These are phyloP conservation scores for Bos indicus DNA, from an alignment of 2,113 vertebrate genomes.

Conservation along the genomic window DNA sequence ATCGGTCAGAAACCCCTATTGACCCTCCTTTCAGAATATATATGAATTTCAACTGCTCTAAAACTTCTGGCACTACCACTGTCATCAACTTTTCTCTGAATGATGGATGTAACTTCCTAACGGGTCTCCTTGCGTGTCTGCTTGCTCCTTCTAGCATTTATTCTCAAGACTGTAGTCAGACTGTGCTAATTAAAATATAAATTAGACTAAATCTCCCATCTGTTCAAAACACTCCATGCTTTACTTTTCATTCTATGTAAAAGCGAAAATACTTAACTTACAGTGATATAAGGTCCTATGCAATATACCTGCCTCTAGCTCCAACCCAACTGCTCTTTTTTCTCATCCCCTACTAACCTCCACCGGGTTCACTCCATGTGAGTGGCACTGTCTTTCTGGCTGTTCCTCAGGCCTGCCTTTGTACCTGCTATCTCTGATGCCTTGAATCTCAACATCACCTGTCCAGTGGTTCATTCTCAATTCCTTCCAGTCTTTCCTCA, in stretches of 20 bases:
- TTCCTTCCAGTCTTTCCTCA: not conserved
- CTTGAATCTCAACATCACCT: too few species aligned
- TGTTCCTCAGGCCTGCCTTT: not conserved
- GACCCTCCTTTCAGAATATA: not conserved
- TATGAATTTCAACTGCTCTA: not conserved
- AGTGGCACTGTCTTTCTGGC: not conserved
- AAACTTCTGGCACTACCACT: not conserved
- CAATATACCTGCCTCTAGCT: not conserved
- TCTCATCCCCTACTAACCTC: not conserved
- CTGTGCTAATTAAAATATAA: not conserved
- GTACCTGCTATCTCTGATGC: not conserved
- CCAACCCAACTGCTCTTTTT: not conserved
- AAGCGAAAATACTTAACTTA: not conserved
- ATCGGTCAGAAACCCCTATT: not conserved
- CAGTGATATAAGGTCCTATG: not conserved
- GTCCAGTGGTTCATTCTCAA: not conserved
- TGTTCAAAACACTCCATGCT: not conserved
- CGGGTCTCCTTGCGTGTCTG: not conserved
- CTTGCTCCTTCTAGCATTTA: not conserved
- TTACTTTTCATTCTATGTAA: not conserved
- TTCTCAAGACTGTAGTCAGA: not conserved
- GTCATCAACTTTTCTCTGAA: not conserved
- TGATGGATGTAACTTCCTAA: not conserved
- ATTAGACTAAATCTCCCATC: not conserved
- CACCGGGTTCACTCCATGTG: too few species aligned